Evolutionary conservation across 2,797 vertebrate species (phyloP).

Genomic region (Remorina albescens): DNA sequence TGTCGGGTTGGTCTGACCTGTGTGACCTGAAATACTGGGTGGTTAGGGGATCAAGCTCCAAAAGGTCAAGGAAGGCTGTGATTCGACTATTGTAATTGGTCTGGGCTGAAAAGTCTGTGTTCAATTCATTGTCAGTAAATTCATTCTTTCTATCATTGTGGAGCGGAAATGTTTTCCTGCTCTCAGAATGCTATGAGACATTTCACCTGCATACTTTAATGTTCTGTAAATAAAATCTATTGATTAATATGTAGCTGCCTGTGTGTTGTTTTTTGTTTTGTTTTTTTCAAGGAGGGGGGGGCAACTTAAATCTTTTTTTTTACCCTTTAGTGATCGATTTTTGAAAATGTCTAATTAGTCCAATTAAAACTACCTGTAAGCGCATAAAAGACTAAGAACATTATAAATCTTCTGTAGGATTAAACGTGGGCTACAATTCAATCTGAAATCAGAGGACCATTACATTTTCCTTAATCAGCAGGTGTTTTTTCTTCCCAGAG

Average conservation of each 20-base stretch:
- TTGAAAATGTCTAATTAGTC: too few species aligned
- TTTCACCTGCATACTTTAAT: slow-evolving; percentile 83
- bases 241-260: slow-evolving; percentile 80
- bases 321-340: too few species aligned
- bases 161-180: slow-evolving; percentile 70
- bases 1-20: slow-evolving; percentile 4
- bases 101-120: slow-evolving; percentile 75
- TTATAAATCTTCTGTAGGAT: too few species aligned
- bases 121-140: slow-evolving; percentile 82
- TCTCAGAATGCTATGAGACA: slow-evolving; percentile 79
- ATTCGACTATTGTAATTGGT: slow-evolving; percentile 60
- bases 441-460: too few species aligned
- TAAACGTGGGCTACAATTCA: too few species aligned
- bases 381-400: too few species aligned
- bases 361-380: too few species aligned
- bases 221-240: slow-evolving; percentile 90
- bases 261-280: slow-evolving; percentile 42
- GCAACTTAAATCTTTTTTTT: too few species aligned
- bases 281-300: too few species aligned
- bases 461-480: too few species aligned
- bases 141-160: slow-evolving; percentile 78
- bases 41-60: slow-evolving; percentile 49
- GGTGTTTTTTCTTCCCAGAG: too few species aligned
- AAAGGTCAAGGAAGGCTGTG: slow-evolving; percentile 62
- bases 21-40: slow-evolving; percentile 20